Evolutionary conservation across 2,797 vertebrate genomes (phyloP).

Genomic region (Hemitrygon akajei): DNA sequence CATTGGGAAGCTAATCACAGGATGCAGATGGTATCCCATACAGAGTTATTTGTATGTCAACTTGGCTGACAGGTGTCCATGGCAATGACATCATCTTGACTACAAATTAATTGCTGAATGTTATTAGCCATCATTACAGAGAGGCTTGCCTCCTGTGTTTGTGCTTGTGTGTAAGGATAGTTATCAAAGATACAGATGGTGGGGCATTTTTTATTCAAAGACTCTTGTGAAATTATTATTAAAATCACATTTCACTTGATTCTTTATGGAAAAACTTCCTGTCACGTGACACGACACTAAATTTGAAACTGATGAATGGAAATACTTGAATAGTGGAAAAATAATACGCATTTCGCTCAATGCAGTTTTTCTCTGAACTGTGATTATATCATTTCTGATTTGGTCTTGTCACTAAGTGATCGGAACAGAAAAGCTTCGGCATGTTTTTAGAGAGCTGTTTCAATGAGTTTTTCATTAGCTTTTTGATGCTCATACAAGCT

Average conservation of each 20-base stretch:
- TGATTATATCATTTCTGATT: too few relatives aligned
- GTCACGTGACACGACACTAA: not conserved
- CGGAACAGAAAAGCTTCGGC: not conserved
- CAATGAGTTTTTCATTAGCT: not conserved
- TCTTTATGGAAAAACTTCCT: not conserved
- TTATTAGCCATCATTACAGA: not conserved
- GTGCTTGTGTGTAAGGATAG: not conserved
- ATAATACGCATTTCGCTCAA: not conserved
- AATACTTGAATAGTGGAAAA: not conserved
- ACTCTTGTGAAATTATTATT: not conserved
- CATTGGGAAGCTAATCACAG: conserved; percentile 19
- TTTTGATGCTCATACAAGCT: not conserved
- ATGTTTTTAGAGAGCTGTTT: not conserved
- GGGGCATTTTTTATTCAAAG: not conserved
- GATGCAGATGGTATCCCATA: conserved; percentile 21
- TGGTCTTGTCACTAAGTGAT: not conserved
- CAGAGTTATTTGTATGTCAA: not conserved
- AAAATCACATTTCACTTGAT: not conserved
- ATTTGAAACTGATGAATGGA: not conserved
- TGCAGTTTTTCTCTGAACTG: not conserved
- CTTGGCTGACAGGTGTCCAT: conserved; percentile 17
- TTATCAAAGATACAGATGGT: not conserved
- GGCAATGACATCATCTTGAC: not conserved
- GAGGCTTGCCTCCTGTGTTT: not conserved
- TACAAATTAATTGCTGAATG: not conserved